Percentiles rank a stretch among this genome's conserved stretches.
Evolutionary conservation across 2,113 vertebrate genomes (phyloP).

Genomic region (Tichodroma muraria): DNA sequence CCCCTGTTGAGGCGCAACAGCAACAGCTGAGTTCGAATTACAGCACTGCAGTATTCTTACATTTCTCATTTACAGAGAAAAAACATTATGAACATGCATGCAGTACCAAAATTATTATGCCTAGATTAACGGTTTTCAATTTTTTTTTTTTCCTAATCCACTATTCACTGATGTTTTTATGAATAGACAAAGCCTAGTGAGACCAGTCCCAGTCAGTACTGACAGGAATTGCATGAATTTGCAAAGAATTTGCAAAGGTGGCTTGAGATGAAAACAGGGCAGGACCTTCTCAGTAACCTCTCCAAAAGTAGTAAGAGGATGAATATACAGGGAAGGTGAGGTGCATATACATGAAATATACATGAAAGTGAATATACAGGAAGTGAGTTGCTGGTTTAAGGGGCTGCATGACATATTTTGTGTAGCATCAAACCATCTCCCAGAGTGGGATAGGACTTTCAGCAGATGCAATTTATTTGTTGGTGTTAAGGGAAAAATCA

Average conservation of each 20-base stretch:
- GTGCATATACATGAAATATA: too few relatives aligned
- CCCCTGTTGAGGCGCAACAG: rapidly evolving
- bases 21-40: neutral
- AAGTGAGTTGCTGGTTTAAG: neutral
- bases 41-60: neutral
- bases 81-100: neutral
- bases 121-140: neutral
- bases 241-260: neutral
- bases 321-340: neutral
- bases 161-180: neutral
- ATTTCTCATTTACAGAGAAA: neutral
- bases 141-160: neutral
- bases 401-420: neutral
- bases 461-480: neutral
- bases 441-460: neutral
- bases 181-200: neutral
- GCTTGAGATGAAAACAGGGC: neutral
- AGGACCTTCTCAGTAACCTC: neutral
- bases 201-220: neutral
- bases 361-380: too few relatives aligned
- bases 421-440: neutral
- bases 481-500: neutral
- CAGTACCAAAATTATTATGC: neutral
- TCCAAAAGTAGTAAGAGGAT: neutral
- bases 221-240: neutral